Conservation (phyloP, 1,140 invertebrate species). For the Mactra quadrangularis region DNA sequence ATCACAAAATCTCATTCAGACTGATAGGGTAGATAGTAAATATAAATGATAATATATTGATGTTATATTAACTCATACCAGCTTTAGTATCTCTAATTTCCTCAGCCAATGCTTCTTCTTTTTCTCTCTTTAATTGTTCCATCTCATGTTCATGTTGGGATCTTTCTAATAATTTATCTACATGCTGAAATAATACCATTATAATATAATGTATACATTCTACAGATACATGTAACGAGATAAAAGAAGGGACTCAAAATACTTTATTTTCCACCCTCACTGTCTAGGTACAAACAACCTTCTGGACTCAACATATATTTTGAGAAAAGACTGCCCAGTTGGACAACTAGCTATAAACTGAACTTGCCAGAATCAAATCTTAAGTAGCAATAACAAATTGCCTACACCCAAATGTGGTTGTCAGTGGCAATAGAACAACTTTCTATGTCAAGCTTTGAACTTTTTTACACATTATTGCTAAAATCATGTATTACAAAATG, state of each 20-base stretch:
- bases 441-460: too few species aligned
- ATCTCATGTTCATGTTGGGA: constrained; percentile 75
- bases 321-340: not conserved
- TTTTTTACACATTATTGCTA: too few species aligned
- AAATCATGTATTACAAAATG: too few species aligned
- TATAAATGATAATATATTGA: too few species aligned
- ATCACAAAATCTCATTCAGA: too few species aligned
- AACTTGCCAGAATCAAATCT: not conserved
- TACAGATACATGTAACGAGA: not conserved
- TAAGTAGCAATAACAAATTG: not conserved
- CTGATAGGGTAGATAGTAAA: too few species aligned
- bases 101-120: constrained; percentile 79
- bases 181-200: constrained; percentile 31
- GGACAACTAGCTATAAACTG: not conserved
- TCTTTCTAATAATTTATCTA: constrained; percentile 62
- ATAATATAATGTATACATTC: not conserved
- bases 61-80: constrained; percentile 62
- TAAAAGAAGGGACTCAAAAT: too few species aligned
- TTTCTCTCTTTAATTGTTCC: constrained; percentile 77
- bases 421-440: too few species aligned
- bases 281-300: too few species aligned
- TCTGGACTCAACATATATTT: not conserved
- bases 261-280: too few species aligned
- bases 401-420: too few species aligned
- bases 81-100: constrained; percentile 80